A percentile compares a stretch with the other conserved stretches of the same genome.
phyloP scores from a whole-genome alignment of 2,113 vertebrate species.

The Cyprinodon tularosa region DNA sequence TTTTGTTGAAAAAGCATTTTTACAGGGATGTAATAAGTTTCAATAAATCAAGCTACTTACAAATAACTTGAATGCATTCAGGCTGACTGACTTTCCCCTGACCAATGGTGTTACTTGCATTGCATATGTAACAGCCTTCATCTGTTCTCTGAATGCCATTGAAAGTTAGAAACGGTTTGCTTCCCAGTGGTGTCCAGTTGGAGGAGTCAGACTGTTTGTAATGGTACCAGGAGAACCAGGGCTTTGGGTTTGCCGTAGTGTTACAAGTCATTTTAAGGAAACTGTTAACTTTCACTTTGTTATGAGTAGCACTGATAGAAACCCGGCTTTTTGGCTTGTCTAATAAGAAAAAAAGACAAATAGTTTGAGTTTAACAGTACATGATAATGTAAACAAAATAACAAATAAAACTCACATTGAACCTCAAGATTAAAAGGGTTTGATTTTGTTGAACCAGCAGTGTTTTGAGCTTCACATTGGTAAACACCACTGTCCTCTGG shows the following conservation, averaged over 20 bases:
- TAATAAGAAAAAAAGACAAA: neutral
- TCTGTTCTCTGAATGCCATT: neutral
- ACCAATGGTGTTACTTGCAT: conserved; percentile 22
- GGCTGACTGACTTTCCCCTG: neutral
- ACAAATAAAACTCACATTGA: conserved; percentile 52
- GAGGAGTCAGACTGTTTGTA: neutral
- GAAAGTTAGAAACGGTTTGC: fast-evolving
- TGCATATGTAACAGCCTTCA: conserved; percentile 63
- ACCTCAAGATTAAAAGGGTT: fast-evolving
- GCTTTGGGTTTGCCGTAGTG: conserved; percentile 32
- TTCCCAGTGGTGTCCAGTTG: fast-evolving
- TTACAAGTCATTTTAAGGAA: fast-evolving
- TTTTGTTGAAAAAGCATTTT: neutral
- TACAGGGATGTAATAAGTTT: neutral
- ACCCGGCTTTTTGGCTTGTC: conserved; percentile 46
- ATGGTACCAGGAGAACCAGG: conserved; percentile 50
- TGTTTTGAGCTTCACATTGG: conserved; percentile 22
- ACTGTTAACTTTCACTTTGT: neutral
- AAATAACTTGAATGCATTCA: conserved; percentile 46
- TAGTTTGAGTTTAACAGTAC: neutral
- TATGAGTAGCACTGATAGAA: fast-evolving
- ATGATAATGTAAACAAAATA: neutral
- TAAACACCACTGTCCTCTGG: conserved; percentile 27
- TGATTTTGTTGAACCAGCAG: fast-evolving
- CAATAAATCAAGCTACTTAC: conserved; percentile 63